Conservation (phyloP, 2,888 invertebrate genomes). For the Ectobius pallidus region DNA sequence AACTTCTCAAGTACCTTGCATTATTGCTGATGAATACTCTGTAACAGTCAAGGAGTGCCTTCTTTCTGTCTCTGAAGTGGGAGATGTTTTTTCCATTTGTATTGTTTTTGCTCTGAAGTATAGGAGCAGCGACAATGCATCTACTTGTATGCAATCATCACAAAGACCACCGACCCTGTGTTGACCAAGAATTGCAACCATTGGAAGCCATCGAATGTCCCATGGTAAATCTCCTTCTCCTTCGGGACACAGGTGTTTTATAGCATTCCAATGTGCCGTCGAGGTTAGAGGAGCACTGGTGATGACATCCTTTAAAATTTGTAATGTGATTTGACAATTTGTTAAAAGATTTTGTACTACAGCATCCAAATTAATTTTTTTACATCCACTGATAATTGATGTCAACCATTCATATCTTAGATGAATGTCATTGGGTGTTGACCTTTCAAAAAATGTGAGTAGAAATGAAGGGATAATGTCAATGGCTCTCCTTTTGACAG, state of each 20-base stretch:
- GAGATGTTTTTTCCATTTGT: background rate
- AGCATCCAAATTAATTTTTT: background rate
- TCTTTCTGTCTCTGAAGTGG: background rate
- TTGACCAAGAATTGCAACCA: slow-evolving; percentile 33
- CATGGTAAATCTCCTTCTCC: slow-evolving; percentile 45
- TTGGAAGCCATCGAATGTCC: slow-evolving; percentile 46
- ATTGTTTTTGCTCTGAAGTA: background rate
- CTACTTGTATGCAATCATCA: background rate
- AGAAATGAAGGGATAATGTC: slow-evolving; percentile 52
- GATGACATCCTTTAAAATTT: background rate
- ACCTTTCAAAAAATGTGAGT: slow-evolving; percentile 55
- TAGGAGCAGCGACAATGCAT: background rate
- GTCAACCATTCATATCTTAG: slow-evolving; percentile 51
- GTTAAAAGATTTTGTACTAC: background rate
- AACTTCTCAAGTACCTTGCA: background rate
- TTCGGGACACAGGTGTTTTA: background rate
- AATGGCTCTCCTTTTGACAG: background rate
- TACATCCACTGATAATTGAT: slow-evolving; percentile 29
- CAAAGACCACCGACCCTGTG: background rate
- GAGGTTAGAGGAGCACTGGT: background rate
- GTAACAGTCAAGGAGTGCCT: background rate
- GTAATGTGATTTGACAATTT: background rate
- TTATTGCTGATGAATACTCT: slow-evolving; percentile 12
- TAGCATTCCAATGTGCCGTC: background rate
- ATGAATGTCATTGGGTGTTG: slow-evolving; percentile 52